Base-by-base conservation (phyloP, 2,797 vertebrate genomes). In the Psittacula echo region DNA sequence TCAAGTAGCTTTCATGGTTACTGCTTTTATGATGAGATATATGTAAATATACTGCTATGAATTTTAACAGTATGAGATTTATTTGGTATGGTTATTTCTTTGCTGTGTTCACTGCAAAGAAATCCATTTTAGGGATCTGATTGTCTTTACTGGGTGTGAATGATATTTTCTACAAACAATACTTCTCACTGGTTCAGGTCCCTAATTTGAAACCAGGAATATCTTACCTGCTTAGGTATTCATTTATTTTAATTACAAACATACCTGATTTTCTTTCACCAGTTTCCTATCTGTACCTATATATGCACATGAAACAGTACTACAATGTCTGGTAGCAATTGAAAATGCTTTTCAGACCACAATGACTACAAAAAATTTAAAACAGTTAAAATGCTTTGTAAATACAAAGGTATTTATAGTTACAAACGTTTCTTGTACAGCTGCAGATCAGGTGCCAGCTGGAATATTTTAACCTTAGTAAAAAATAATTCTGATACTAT, bases 1-100 rank as follows among this genome's bases (percentile, higher is more conserved):
- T 94, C 90, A 87, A 78, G n/a, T 54, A 64, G 23, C 42, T 91
- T 62, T 86, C 88, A 84, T 92, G 54, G 37, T 87, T 91, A 76
- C n/a, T 86, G 16, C 7, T 85, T 92, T 70, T 89, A 78, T 68
- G 19, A 72, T 54, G 47, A 84, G 41, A 54, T 72, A 58, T 34
- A 54, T 51, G 11, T 34, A 74, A 87, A 37, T 61, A 50, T 30
- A 64, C 45, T 66, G 32, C 50, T 73, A 12, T 44, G 56, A 81
- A 54, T 65, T 73, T 82, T 88, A 70, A 70, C 9, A 32, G 26
- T 41, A 32, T 61, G 44, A 77, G 21, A 48, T 77, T 68, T 53
- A 85, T 54, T 44, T 82, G 26, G 5, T 84, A 34, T 42, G 18
- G 7, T 64, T 74, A 68, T 68, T 73, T 85, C 64, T 71, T 74